Conservation (phyloP, 2,888 invertebrate genomes). For the Embidobia sp. region DNA sequence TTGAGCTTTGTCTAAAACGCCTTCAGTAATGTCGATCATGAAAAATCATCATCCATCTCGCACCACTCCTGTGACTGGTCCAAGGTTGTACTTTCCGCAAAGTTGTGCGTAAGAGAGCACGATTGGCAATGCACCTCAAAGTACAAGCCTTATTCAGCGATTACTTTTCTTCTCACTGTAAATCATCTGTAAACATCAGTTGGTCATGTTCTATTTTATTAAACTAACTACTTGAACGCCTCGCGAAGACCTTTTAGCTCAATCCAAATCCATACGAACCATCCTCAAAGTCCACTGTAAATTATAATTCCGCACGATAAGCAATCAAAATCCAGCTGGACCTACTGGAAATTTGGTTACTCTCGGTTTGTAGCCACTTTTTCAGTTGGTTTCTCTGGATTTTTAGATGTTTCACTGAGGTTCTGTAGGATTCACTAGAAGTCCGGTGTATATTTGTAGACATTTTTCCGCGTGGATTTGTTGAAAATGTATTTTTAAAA, state of each 20-base stretch:
- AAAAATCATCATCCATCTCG: constrained; percentile 17
- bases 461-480: no score
- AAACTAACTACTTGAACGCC: no score
- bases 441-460: no score
- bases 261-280: constrained; percentile 48
- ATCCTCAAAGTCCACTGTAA: constrained; percentile 48
- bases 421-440: no score
- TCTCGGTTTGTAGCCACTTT: no score
- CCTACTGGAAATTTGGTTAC: no score
- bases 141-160: constrained; percentile 11
- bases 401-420: no score
- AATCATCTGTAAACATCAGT: constrained; percentile 15
- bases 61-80: no score
- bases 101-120: no score
- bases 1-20: constrained; percentile 34
- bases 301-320: not conserved
- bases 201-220: constrained; percentile 7
- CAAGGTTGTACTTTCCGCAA: no score
- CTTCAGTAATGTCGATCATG: constrained; percentile 46
- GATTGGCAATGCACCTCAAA: no score
- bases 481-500: no score
- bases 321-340: not conserved
- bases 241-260: constrained; percentile 15
- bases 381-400: not conserved
- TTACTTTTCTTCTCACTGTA: constrained; percentile 6